Evolutionary conservation across 2,888 invertebrate genomes (phyloP).

Genomic region (Philopedon plagiatum): DNA sequence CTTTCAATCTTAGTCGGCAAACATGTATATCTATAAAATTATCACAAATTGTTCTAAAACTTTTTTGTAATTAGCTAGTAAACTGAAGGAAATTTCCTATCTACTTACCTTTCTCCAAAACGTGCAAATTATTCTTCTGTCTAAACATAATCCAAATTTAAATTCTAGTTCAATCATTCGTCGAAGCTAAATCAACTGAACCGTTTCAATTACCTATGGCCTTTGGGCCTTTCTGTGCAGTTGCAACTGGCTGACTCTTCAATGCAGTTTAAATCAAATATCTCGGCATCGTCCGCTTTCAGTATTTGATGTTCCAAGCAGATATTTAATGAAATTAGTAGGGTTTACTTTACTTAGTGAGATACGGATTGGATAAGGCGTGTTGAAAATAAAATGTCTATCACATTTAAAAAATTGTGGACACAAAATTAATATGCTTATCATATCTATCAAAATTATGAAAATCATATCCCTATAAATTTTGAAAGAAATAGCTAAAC

Average conservation of each 20-base stretch:
- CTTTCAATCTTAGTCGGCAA: no score
- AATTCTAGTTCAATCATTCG: conserved; percentile 7
- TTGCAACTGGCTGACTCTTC: conserved; percentile 25
- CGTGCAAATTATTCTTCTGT: neutral
- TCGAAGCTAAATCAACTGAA: conserved; percentile 12
- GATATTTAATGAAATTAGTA: conserved; percentile 27
- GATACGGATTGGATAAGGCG: no score
- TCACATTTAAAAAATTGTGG: no score
- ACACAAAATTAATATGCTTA: no score
- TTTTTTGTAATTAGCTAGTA: neutral
- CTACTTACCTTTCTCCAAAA: neutral
- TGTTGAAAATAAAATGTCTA: no score
- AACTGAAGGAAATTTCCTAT: neutral
- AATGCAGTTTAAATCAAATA: conserved; percentile 34
- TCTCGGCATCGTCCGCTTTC: conserved; percentile 24
- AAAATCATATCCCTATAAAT: no score
- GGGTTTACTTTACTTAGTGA: neutral
- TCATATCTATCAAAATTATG: no score
- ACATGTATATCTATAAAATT: no score
- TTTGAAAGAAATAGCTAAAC: no score
- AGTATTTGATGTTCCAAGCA: conserved; percentile 19
- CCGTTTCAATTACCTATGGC: conserved; percentile 11
- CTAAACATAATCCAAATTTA: neutral
- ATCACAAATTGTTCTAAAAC: no score
- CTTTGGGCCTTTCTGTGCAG: conserved; percentile 11